These are phyloP conservation scores for Phymatocera aterrima DNA, from an alignment of 2,888 invertebrate genomes.

Conservation along the genomic window DNA sequence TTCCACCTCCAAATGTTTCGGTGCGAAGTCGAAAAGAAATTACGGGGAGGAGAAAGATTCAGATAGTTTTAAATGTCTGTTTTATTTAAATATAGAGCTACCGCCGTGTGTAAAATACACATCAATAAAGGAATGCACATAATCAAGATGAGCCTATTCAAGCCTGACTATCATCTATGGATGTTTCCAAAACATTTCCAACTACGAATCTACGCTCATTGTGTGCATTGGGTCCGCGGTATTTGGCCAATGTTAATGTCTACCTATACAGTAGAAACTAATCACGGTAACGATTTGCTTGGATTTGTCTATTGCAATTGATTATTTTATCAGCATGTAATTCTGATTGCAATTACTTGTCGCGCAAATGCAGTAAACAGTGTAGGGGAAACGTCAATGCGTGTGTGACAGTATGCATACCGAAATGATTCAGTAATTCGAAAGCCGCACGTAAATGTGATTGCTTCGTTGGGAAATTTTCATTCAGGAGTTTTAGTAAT, in stretches of 20 bases:
- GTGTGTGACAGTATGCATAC: not conserved
- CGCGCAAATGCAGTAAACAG: conserved; percentile 16
- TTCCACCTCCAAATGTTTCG: not conserved
- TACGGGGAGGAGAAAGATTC: not conserved
- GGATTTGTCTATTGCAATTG: conserved; percentile 17
- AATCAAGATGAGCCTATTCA: not conserved
- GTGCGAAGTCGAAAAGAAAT: conserved; percentile 2
- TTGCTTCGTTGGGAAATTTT: not conserved
- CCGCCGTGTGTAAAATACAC: not conserved
- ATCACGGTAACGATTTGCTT: conserved; percentile 13
- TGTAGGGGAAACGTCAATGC: not conserved
- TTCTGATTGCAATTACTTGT: conserved; percentile 32
- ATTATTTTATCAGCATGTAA: conserved; percentile 35
- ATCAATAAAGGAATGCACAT: not conserved
- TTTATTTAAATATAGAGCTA: not conserved
- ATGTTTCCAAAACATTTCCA: not conserved
- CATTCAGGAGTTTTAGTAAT: not conserved
- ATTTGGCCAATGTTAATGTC: not conserved
- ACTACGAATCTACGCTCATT: not conserved
- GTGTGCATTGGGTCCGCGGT: not conserved
- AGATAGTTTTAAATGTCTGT: not conserved
- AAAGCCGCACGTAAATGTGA: not conserved
- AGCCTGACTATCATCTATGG: not conserved
- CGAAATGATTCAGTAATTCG: not conserved
- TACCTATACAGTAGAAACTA: conserved; percentile 10